Evolutionary conservation across 2,888 invertebrate species (phyloP), one percentile per base, ranked within the genome.

Genomic region (Dyspetes luteomarginatus): DNA sequence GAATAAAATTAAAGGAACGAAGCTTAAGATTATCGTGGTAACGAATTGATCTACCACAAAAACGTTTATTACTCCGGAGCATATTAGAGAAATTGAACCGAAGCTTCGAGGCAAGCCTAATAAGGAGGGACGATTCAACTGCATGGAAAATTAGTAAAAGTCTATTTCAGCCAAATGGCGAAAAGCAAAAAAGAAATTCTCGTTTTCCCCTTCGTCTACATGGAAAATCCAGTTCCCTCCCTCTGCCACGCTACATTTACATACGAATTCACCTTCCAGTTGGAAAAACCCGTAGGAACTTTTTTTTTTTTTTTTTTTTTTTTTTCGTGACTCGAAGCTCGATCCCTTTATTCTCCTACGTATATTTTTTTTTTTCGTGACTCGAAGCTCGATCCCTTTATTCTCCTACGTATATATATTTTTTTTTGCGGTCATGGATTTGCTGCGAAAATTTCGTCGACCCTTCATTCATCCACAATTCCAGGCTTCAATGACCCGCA

Each of bases 131-230:
- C 83, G 78, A 81, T 79, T 81, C 81, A 84, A 84, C 81, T 83
- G 82, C 79, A 72, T 68, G 83, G 82, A 83, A 84, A 84, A 84
- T 84, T 83, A 83, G 84, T 75, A 80, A 83, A 83, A 83, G 74
- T 82, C 81, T 73, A 82, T 81, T 77, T 74, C 56, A 43, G 56
- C 67, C 52, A 60, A 80, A 78, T 68, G 74, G 78, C 62, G 60
- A 65, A 74, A 72, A 68, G 68, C n/a, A 28, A 28, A 28, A 56
- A 15, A 12, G 24, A 65, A 52, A 17, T 9, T 2, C 60, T 60
- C 56, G 28, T 19, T 19, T n/a, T 45, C 55, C 22, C 24, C 5
- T 48, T 15, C 50, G 7, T 41, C 48, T 15, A 17, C 50, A 4
- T 28, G 56, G 28, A 30, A 71, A 79, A 68, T 74, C 58, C 69